A percentile compares a stretch with the other conserved stretches of the same genome.
Conservation (phyloP, 2,113 vertebrate genomes). For the Morone chrysops region DNA sequence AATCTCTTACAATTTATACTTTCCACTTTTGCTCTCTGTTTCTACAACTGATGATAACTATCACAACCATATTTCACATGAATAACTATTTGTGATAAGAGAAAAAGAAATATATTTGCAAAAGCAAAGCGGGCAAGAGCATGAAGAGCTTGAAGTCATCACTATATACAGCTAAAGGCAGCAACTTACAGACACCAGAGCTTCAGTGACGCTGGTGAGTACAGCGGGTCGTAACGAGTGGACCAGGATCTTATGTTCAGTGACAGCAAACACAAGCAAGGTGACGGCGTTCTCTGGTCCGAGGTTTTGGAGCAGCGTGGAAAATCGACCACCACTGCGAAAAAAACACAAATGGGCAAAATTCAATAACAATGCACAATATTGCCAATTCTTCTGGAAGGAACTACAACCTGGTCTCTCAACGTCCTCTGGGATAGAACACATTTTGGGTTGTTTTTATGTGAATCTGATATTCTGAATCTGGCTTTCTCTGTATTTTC, state of each 20-base stretch:
- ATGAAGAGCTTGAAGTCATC: not conserved
- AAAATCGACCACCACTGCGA: conserved; percentile 93
- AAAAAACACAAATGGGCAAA: conserved; percentile 7
- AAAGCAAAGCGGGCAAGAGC: not conserved
- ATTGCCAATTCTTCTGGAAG: not conserved
- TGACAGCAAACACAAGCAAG: conserved; percentile 94
- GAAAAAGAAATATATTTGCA: not conserved
- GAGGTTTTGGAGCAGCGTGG: conserved; percentile 95
- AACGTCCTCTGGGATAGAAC: too few species aligned
- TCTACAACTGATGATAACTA: not conserved
- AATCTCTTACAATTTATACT: not conserved
- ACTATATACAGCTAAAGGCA: not conserved
- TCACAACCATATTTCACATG: too few species aligned
- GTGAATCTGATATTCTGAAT: not conserved
- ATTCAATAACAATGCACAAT: not conserved
- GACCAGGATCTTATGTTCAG: conserved; percentile 97
- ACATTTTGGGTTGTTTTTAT: not conserved
- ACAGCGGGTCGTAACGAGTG: conserved; percentile 96
- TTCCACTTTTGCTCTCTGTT: too few species aligned
- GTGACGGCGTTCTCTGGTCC: conserved; percentile 96
- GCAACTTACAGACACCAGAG: conserved; percentile 94
- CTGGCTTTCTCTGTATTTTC: too few species aligned
- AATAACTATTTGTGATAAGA: not conserved
- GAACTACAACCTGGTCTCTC: not conserved
- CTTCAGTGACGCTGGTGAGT: conserved; percentile 97